Evolutionary conservation across 2,797 vertebrate genomes (phyloP), one percentile per base, ranked within the genome.

Genomic region (Crax fasciolata): DNA sequence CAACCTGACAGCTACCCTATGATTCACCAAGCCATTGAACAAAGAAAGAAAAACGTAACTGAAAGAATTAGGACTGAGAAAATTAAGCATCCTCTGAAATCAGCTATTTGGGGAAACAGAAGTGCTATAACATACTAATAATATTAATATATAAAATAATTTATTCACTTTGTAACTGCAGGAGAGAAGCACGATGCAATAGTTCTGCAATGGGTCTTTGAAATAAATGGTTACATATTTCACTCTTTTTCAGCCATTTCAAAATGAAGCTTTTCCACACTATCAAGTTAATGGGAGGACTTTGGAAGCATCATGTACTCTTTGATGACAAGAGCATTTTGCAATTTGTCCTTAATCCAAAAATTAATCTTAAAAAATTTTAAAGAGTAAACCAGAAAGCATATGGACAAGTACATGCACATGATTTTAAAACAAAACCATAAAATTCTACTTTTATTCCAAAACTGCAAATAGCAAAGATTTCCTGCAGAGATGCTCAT

Each of bases 21-120:
- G 41, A 48, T 90, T 93, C 54, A 90, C 16, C 17, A 76, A 46
- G 10, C 6, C 92, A 88, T 73, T 25, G 55, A 79, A 39, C 61
- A 63, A 10, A 55, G 55, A 46, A 85, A 65, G 14, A 52, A 75
- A 65, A 58, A 51, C 27, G n/a, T 11, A 77, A 23, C 61, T 24
- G 81, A 35, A 75, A 66, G 32, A 41, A 68, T 65, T 92, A 75
- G 78, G 30, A 84, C 32, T 91, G 72, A 79, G 19, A 79, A 88
- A 54, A 18, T 62, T 73, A 71, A 87, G 54, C 62, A 51, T 16
- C 63, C 28, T 71, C 35, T 10, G 16, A 41, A 70, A 32, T 13
- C 63, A 88, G 25, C 32, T 87, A 72, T 49, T 84, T 68, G 44
- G 23, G 74, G 19, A 67, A 86, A 43, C 51, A 44, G 59, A 86